These are phyloP conservation scores for Apeira syringaria DNA, from an alignment of 2,888 invertebrate genomes.

Conservation along the genomic window DNA sequence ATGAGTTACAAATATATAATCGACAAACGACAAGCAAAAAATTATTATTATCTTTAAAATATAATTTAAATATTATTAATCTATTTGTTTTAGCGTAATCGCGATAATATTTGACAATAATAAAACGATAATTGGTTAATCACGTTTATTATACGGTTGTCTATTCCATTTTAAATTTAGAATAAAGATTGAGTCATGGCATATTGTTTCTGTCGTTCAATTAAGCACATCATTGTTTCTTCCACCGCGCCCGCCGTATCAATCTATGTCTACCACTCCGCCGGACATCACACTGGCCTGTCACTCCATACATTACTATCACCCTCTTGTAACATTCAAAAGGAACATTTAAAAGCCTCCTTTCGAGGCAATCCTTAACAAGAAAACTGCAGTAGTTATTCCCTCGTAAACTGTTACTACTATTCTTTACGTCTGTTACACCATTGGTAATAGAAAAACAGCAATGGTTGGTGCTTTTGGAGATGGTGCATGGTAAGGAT, in stretches of 20 bases:
- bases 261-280: conserved; percentile 26
- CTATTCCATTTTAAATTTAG: too few species aligned
- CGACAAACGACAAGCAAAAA: too few species aligned
- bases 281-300: conserved; percentile 38
- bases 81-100: too few species aligned
- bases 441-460: neutral
- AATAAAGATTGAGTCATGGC: too few species aligned
- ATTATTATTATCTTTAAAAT: too few species aligned
- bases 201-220: too few species aligned
- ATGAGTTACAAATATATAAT: too few species aligned
- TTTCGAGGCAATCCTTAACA: conserved; percentile 33
- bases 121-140: too few species aligned
- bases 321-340: conserved; percentile 44
- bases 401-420: conserved; percentile 32
- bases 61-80: too few species aligned
- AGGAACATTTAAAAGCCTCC: conserved; percentile 50
- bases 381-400: conserved; percentile 5
- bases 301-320: conserved; percentile 43
- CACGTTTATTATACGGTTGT: too few species aligned
- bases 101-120: too few species aligned
- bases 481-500: conserved; percentile 29
- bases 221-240: conserved; percentile 20
- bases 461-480: conserved; percentile 36
- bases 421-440: neutral
- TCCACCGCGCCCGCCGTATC: conserved; percentile 28